Evolutionary conservation across 2,113 vertebrate species (phyloP).

Genomic region (Calypte anna): DNA sequence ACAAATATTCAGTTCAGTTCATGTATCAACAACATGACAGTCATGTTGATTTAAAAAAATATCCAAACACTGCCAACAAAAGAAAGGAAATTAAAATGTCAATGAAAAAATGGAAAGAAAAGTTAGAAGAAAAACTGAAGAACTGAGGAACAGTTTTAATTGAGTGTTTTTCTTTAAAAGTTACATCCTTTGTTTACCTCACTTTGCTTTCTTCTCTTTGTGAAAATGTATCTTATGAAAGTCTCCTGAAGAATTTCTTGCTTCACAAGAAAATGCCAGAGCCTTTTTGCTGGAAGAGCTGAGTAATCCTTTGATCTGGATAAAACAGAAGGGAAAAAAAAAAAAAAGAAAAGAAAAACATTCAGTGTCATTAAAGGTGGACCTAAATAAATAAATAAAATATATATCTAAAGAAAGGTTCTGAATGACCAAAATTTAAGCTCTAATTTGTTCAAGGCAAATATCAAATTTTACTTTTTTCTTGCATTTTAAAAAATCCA

Average conservation of each 20-base stretch:
- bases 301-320: constrained; percentile 89
- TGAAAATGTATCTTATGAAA: constrained; percentile 97
- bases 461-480: neutral
- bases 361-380: neutral
- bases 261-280: constrained; percentile 97
- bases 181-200: constrained; percentile 83
- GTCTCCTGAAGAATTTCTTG: constrained; percentile 95
- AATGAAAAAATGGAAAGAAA: neutral
- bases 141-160: neutral
- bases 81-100: neutral
- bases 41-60: neutral
- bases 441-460: neutral
- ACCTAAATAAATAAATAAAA: too few species aligned
- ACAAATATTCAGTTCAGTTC: neutral
- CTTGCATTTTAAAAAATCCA: neutral
- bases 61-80: neutral
- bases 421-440: neutral
- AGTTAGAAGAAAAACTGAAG: neutral
- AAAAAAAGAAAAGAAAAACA: neutral
- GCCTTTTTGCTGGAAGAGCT: constrained; percentile 91
- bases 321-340: constrained; percentile 57
- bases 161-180: neutral
- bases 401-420: neutral
- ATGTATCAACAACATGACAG: neutral
- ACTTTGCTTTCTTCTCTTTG: constrained; percentile 97